phyloP scores from a whole-genome alignment of 2,888 invertebrate species.

The Microdon myrmicae region DNA sequence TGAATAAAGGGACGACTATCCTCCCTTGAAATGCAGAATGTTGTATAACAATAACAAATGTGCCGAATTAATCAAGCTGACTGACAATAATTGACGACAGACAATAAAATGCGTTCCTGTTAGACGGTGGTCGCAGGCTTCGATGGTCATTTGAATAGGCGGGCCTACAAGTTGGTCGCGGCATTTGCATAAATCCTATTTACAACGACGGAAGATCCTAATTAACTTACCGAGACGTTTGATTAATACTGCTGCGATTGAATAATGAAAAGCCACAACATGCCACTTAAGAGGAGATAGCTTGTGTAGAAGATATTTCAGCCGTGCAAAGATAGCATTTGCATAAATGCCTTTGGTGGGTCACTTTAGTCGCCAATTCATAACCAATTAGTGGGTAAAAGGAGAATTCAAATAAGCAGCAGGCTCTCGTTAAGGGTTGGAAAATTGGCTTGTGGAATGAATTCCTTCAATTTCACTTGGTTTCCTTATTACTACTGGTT shows the following conservation, averaged over 20 bases:
- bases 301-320: too few species aligned
- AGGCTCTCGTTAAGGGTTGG: too few species aligned
- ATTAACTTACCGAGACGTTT: slow-evolving; percentile 36
- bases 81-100: slow-evolving; percentile 14
- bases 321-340: too few species aligned
- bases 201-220: slow-evolving; percentile 38
- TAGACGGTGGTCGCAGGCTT: neutral
- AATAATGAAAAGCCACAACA: slow-evolving; percentile 10
- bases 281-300: slow-evolving; percentile 10
- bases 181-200: slow-evolving; percentile 39
- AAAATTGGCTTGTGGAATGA: too few species aligned
- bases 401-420: too few species aligned
- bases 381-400: too few species aligned
- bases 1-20: too few species aligned
- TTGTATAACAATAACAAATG: slow-evolving; percentile 11
- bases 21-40: too few species aligned
- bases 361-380: too few species aligned
- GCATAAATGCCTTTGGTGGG: too few species aligned
- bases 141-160: slow-evolving; percentile 10
- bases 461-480: too few species aligned
- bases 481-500: too few species aligned
- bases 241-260: slow-evolving; percentile 23
- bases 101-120: slow-evolving; percentile 21
- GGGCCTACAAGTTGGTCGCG: neutral
- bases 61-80: slow-evolving; percentile 24